Base-by-base conservation (phyloP, 2,113 vertebrate genomes). In the Onychostoma macrolepis region DNA sequence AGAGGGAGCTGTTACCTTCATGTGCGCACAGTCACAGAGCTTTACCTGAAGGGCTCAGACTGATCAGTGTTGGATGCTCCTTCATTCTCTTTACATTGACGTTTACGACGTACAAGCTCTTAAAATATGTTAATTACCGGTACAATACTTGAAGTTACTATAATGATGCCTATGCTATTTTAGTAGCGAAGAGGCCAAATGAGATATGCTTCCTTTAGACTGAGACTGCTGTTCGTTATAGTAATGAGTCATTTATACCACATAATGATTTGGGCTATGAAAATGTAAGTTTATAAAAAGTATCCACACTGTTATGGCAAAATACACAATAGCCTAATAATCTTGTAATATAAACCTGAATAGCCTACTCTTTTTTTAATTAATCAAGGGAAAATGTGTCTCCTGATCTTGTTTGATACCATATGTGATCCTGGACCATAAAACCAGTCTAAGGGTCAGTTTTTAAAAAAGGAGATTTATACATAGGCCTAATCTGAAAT, bases 1-100 rank as follows among this genome's bases (percentile, higher is more conserved):
- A 71, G 81, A 71, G 81, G 81, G 65, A 71, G 80, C 63, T 83
- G 9, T 83, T 83, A 69, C 26, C 80, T 69, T 69, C 36, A n/a
- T 33, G 26, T 30, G 43, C 43, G n/a, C 26, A 43, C 9, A 21
- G 38, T 67, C 24, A 33, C 61, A 71, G 63, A 6, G 24, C 11
- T 43, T n/a, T 75, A 24, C 38, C 38, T 45, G 38, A 75, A 72
- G 30, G 33, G 19, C 69, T 72, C 33, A 24, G 9, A 41, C 15
- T 43, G 5, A 45, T 26, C 72, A 72, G 19, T 45, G 72, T 15
- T 45, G 41, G 7, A 26, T 26, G 24, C 41, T 8, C 24, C 24
- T 75, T 75, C 67, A 38, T 11, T 24, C n/a, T 12, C 9, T 75
- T 26, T 43, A 75, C 21, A 6, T 1, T n/a, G 21, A 43, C 28